Evolutionary conservation across 2,888 invertebrate genomes (phyloP).

Genomic region (Nesidiocoris tenuis): DNA sequence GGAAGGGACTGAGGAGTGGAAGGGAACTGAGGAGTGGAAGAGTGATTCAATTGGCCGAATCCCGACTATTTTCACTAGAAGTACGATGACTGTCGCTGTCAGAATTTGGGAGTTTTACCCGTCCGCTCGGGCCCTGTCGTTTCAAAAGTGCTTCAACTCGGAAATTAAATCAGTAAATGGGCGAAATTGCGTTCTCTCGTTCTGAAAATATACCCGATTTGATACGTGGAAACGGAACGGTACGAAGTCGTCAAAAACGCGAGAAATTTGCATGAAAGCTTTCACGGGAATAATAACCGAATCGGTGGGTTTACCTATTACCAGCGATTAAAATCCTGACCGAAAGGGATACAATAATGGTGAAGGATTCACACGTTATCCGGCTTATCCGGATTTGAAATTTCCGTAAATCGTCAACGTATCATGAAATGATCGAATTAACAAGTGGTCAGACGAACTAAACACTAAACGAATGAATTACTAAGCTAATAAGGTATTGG

Average conservation of each 20-base stretch:
- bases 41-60: too few species aligned
- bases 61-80: too few species aligned
- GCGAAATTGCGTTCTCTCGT: background rate
- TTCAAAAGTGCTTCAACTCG: background rate
- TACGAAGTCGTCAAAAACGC: background rate
- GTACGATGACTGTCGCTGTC: background rate
- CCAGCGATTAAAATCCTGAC: background rate
- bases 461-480: too few species aligned
- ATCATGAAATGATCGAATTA: too few species aligned
- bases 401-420: too few species aligned
- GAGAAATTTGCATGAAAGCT: background rate
- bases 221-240: background rate
- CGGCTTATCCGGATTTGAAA: too few species aligned
- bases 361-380: too few species aligned
- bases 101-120: too few species aligned
- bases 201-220: background rate
- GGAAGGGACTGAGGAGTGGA: too few species aligned
- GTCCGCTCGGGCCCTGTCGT: background rate
- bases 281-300: background rate
- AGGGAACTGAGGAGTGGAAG: too few species aligned
- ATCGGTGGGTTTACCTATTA: background rate
- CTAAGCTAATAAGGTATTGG: too few species aligned
- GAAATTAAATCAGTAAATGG: background rate
- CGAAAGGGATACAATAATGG: background rate
- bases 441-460: too few species aligned